phyloP scores from a whole-genome alignment of 1,140 invertebrate genomes.

The Thalassaphorura encarpata region DNA sequence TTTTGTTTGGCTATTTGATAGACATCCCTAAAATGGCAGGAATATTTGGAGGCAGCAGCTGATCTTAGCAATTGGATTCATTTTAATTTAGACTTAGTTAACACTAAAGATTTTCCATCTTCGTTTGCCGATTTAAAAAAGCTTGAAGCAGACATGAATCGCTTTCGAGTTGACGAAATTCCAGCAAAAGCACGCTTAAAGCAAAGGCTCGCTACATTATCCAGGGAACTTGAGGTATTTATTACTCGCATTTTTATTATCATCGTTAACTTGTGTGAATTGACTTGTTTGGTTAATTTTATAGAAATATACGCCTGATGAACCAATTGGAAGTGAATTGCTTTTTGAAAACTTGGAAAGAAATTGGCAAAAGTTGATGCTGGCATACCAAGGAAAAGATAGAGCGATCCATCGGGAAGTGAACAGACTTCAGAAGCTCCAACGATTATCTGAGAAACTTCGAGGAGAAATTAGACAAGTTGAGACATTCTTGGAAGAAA shows the following conservation, averaged over 20 bases:
- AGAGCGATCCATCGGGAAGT: conserved; percentile 81
- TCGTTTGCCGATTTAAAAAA: conserved; percentile 92
- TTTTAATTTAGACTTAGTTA: conserved; percentile 74
- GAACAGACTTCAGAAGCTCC: conserved; percentile 77
- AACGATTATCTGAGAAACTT: conserved; percentile 87
- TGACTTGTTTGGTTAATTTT: conserved; percentile 3
- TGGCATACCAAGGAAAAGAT: conserved; percentile 78
- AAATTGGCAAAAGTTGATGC: conserved; percentile 66
- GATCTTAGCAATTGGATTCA: conserved; percentile 79
- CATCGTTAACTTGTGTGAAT: background rate
- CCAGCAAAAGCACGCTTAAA: conserved; percentile 81
- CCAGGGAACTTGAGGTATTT: conserved; percentile 70
- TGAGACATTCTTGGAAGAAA: conserved; percentile 71
- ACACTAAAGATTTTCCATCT: conserved; percentile 79
- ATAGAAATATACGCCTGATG: conserved; percentile 73
- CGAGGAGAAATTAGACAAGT: conserved; percentile 78
- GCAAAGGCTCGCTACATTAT: conserved; percentile 71
- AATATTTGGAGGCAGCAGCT: conserved; percentile 79
- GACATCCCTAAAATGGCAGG: conserved; percentile 75
- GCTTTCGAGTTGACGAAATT: conserved; percentile 88
- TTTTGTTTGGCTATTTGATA: conserved; percentile 45
- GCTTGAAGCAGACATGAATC: conserved; percentile 72
- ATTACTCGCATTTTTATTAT: background rate
- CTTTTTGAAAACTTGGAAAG: conserved; percentile 81
- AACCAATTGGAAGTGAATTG: conserved; percentile 76